Conservation (phyloP, 2,888 invertebrate genomes). For the Acrobasis consociella region DNA sequence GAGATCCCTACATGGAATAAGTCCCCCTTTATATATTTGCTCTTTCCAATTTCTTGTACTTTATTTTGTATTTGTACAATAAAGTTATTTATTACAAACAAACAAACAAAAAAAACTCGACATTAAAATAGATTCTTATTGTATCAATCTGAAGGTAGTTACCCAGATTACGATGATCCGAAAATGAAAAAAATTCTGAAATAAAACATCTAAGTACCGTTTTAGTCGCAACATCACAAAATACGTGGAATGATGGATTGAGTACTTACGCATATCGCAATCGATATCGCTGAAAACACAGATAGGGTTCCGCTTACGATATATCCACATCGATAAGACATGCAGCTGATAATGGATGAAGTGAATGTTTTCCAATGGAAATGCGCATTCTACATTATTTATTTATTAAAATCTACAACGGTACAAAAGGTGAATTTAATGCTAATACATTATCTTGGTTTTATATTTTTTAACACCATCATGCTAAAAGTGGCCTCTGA, state of each 20-base stretch:
- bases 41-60: too few species aligned
- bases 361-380: slow-evolving; percentile 4
- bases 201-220: not conserved
- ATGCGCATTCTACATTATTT: not conserved
- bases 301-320: slow-evolving; percentile 9
- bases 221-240: not conserved
- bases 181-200: not conserved
- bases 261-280: slow-evolving; percentile 10
- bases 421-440: too few species aligned
- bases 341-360: slow-evolving; percentile 12
- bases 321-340: slow-evolving; percentile 6
- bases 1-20: too few species aligned
- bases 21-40: too few species aligned
- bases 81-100: too few species aligned
- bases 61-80: too few species aligned
- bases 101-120: too few species aligned
- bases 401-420: too few species aligned
- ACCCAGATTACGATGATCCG: not conserved
- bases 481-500: too few species aligned
- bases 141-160: too few species aligned
- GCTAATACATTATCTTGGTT: not conserved
- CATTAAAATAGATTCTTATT: too few species aligned
- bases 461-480: not conserved
- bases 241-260: slow-evolving; percentile 15
- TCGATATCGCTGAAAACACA: slow-evolving; percentile 14